phyloP scores from a whole-genome alignment of 2,113 vertebrate genomes.

The Malurus elegans region DNA sequence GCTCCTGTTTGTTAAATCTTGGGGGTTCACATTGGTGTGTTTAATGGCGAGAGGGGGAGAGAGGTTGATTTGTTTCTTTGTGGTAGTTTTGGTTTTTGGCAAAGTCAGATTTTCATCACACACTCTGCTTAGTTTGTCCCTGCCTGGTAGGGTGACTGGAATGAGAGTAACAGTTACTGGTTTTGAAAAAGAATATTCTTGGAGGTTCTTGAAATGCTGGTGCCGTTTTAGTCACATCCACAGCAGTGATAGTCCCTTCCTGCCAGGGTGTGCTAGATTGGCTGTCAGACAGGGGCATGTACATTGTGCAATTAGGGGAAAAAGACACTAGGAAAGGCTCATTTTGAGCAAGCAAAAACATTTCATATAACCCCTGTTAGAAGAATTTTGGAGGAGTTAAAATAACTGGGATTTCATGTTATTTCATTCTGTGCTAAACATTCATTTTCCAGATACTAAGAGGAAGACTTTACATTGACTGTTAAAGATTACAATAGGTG shows the following conservation, averaged over 20 bases:
- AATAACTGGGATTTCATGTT: not conserved
- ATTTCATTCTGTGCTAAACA: not conserved
- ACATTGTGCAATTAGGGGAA: not conserved
- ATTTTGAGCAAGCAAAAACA: not conserved
- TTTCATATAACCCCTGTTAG: not conserved
- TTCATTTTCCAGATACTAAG: not conserved
- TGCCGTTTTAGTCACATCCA: not conserved
- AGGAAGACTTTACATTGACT: not conserved
- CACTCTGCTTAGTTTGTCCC: not conserved
- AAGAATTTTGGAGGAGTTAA: not conserved
- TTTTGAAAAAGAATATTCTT: not conserved
- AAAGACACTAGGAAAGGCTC: not conserved
- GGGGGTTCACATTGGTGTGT: not conserved
- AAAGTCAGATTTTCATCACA: not conserved
- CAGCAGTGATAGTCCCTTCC: accelerated
- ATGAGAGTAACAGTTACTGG: not conserved
- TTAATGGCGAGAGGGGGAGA: not conserved
- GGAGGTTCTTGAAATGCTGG: not conserved
- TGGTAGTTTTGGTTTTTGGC: not conserved
- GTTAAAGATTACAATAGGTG: constrained; percentile 10
- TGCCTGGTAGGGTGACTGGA: not conserved
- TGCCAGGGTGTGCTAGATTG: not conserved
- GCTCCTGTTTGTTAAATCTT: not conserved
- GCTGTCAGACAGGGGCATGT: not conserved
- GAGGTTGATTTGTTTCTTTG: not conserved